These are phyloP conservation scores for Vidua chalybeata DNA, from an alignment of 2,113 vertebrate species.

Conservation along the genomic window DNA sequence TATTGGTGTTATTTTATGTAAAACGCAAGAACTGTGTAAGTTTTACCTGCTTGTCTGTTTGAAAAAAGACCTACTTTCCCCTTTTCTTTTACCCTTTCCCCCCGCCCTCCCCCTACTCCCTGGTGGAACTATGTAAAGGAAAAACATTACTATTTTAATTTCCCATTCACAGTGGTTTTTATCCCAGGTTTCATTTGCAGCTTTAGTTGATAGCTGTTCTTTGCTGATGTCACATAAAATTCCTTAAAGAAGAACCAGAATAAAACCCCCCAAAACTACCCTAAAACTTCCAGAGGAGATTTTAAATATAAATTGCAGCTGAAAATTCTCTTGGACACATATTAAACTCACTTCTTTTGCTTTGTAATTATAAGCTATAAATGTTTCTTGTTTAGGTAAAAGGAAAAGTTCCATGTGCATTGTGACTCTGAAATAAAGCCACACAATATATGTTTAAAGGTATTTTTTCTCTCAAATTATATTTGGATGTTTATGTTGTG, in stretches of 20 bases:
- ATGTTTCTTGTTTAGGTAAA: not conserved
- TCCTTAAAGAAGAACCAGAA: not conserved
- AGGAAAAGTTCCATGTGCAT: not conserved
- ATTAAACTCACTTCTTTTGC: not conserved
- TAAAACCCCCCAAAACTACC: not conserved
- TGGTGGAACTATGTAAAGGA: not conserved
- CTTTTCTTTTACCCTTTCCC: not conserved
- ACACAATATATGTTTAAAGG: not conserved
- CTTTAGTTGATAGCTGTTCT: not conserved
- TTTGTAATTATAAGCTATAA: slow-evolving; percentile 9
- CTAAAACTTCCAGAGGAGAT: not conserved
- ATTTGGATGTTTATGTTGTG: not conserved
- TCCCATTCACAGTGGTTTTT: not conserved
- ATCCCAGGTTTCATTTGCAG: not conserved
- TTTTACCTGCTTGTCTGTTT: not conserved
- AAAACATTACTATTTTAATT: not conserved
- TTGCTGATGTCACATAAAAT: not conserved
- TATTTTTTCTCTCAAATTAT: not conserved
- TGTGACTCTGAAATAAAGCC: slow-evolving; percentile 13
- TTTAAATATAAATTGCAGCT: slow-evolving; percentile 8
- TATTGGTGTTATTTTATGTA: not conserved
- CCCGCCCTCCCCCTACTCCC: rapidly evolving
- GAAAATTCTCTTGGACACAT: not conserved
- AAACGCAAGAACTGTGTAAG: not conserved
- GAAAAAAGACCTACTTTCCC: not conserved